These are phyloP conservation scores for Dinoponera quadriceps DNA, from an alignment of 1,140 invertebrate genomes.

Conservation along the genomic window DNA sequence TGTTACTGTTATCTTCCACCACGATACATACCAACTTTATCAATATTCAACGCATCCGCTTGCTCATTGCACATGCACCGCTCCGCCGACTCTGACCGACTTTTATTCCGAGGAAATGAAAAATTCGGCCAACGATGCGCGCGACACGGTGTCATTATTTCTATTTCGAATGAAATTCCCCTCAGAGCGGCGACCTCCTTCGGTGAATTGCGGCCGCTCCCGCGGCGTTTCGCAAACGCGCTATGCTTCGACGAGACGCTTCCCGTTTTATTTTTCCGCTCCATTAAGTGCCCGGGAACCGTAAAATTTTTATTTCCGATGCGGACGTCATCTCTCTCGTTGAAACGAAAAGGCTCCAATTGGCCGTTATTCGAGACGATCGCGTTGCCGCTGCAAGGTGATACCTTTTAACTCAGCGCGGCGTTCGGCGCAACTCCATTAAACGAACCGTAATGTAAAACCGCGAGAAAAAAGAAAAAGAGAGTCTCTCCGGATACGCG, in stretches of 20 bases:
- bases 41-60: background rate
- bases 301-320: conserved; percentile 43
- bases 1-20: background rate
- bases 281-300: background rate
- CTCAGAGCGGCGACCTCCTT: background rate
- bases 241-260: no score
- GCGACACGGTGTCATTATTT: background rate
- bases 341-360: conserved; percentile 13
- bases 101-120: no score
- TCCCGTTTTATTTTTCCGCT: conserved; percentile 6
- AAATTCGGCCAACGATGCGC: no score
- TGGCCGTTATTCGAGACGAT: conserved; percentile 26
- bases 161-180: conserved; percentile 12
- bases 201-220: background rate
- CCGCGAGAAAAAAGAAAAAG: conserved; percentile 2
- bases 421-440: conserved; percentile 33
- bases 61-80: background rate
- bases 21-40: background rate
- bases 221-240: background rate
- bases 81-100: no score
- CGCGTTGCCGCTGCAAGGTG: conserved; percentile 10
- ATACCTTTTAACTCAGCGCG: conserved; percentile 24
- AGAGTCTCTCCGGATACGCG: conserved; percentile 7
- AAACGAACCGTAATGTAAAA: conserved; percentile 32
- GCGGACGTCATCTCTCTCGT: conserved; percentile 13